Evolutionary conservation across 1,140 invertebrate genomes (phyloP), one percentile per base, ranked within the genome.

Genomic region (Triops longicaudatus): DNA sequence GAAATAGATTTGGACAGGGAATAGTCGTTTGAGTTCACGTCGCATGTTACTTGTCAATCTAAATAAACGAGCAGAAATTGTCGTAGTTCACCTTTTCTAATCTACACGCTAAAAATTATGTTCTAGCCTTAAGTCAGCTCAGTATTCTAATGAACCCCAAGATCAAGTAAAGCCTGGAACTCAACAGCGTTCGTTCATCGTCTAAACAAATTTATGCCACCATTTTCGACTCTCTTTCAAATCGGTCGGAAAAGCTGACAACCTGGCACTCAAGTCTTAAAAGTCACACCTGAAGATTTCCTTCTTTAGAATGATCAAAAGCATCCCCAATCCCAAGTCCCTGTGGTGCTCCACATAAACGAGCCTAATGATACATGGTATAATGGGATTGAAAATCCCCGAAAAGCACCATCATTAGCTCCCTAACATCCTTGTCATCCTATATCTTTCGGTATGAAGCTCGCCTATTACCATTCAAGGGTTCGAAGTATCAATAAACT

Each of bases 321-420:
- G 14, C 44, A 22, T 17, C 14, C n/a, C 50, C 50, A 63, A 63
- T n/a, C 17, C 22, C 4, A 63, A 22, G 50, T 63, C 50, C 50
- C 50, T 22, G 50, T 22, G n/a, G 50, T 63, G 50, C 50, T 63
- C 50, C 50, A 63, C 50, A 63, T 63, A 63, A 63, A 63, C 22
- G 43, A 11, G 50, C 22, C 50, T 63, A 63, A 63, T 63, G 50
- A 22, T 17, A 63, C 50, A 63, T 5, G 31, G 31, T 37, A 7
- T 37, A 2, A 7, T 37, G 31, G 31, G 31, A 37, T 7, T 37
- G 31, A 37, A 63, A 9, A 63, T 22, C 50, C 50, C 6, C 14
- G 22, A 63, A 9, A 63, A 14, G 17, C 50, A 14, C 50, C 50
- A 17, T 63, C 50, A 63, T 63, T 63, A 63, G 50, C 50, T 63